A percentile compares a stretch with the other conserved stretches of the same genome.
phyloP scores from a whole-genome alignment of 2,113 vertebrate genomes.

The Gadus macrocephalus region DNA sequence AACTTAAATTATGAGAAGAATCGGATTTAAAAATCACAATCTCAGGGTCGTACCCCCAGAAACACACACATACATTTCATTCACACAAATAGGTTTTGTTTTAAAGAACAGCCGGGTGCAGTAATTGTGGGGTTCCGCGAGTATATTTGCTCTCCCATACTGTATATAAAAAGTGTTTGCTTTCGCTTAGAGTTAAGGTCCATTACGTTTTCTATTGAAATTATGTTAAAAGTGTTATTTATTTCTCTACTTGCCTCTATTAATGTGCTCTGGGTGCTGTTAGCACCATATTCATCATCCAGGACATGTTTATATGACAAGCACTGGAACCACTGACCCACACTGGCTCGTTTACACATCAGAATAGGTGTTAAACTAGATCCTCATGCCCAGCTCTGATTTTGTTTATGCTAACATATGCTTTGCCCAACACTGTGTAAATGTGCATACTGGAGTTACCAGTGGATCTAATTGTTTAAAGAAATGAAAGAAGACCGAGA shows the following conservation, averaged over 20 bases:
- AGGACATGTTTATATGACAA: slow-evolving; percentile 58
- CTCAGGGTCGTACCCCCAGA: too few relatives aligned
- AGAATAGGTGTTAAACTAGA: slow-evolving; percentile 45
- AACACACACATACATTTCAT: too few relatives aligned
- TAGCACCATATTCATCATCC: slow-evolving; percentile 67
- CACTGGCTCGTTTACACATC: slow-evolving; percentile 54
- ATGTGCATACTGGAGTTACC: slow-evolving; percentile 26
- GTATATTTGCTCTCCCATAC: too few relatives aligned
- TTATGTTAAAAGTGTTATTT: too few relatives aligned
- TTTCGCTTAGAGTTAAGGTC: too few relatives aligned
- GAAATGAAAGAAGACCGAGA: slow-evolving; percentile 15
- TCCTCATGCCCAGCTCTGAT: slow-evolving; percentile 35
- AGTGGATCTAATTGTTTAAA: slow-evolving; percentile 30
- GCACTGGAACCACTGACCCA: slow-evolving; percentile 51
- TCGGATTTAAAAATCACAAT: too few relatives aligned
- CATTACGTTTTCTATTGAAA: too few relatives aligned
- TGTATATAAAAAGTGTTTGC: too few relatives aligned
- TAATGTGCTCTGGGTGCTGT: slow-evolving; percentile 21
- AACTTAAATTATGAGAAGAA: too few relatives aligned
- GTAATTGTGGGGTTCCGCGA: too few relatives aligned
- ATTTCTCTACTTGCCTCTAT: slow-evolving; percentile 45
- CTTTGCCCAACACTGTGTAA: slow-evolving; percentile 23
- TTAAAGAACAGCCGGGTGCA: too few relatives aligned
- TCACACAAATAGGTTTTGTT: too few relatives aligned
- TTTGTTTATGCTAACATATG: slow-evolving; percentile 26